A percentile compares a stretch with the other conserved stretches of the same genome.
These are phyloP conservation scores for Ophthalmolycus amberensis DNA, from an alignment of 2,113 vertebrate genomes.

Conservation along the genomic window DNA sequence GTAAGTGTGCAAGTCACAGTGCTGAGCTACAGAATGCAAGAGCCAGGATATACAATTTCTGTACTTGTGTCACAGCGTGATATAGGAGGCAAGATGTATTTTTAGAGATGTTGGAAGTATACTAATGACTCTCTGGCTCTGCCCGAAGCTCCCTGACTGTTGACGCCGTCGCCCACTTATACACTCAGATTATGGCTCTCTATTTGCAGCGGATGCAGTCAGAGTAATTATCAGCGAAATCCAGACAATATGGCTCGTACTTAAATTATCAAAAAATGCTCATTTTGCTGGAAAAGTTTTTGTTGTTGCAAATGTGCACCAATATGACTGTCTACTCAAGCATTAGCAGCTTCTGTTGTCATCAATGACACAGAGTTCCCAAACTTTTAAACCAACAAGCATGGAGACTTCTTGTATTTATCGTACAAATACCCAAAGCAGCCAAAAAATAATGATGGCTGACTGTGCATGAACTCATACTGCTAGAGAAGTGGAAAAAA, in stretches of 20 bases:
- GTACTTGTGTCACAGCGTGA: constrained; percentile 24
- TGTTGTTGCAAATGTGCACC: constrained; percentile 36
- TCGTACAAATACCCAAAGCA: constrained; percentile 36
- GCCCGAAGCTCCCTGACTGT: constrained; percentile 40
- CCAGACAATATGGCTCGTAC: constrained; percentile 46
- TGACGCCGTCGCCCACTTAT: constrained; percentile 47
- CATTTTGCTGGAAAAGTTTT: constrained; percentile 37
- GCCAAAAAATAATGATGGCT: constrained; percentile 11
- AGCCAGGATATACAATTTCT: constrained; percentile 40
- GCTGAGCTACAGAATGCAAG: constrained; percentile 12
- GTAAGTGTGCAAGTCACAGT: constrained; percentile 13
- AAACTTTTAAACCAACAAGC: constrained; percentile 15
- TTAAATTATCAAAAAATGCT: constrained; percentile 29
- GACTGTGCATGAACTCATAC: constrained; percentile 19
- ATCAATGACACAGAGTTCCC: neutral
- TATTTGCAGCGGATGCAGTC: constrained; percentile 43
- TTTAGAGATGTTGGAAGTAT: constrained; percentile 50
- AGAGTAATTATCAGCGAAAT: constrained; percentile 51
- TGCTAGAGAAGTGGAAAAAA: neutral
- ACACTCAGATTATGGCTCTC: constrained; percentile 38
- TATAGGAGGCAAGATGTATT: constrained; percentile 43
- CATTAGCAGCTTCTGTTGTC: constrained; percentile 16
- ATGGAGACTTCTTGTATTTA: constrained; percentile 6
- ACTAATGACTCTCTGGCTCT: constrained; percentile 58
- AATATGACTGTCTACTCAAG: constrained; percentile 10